Percentiles rank a stretch among this genome's conserved stretches.
Conservation (phyloP, 2,888 invertebrate species). For the Dendrolimus houi region DNA sequence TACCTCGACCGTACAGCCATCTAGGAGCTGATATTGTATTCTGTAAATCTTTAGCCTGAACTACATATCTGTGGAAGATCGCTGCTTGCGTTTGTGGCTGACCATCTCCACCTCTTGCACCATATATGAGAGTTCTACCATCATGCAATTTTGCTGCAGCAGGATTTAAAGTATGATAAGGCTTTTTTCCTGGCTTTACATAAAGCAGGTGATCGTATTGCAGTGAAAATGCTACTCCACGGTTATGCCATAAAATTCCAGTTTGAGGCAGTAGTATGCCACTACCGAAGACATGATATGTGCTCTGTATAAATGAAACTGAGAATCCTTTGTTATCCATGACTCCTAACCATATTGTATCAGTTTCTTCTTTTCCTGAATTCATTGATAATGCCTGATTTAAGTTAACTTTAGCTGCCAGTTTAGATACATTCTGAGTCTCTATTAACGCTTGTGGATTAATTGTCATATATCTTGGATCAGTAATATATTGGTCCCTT, state of each 20-base stretch:
- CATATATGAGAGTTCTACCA: slow-evolving; percentile 55
- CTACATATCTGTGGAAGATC: slow-evolving; percentile 59
- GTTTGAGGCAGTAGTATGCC: slow-evolving; percentile 52
- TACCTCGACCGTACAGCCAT: slow-evolving; percentile 48
- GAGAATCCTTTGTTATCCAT: slow-evolving; percentile 63
- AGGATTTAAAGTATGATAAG: slow-evolving; percentile 56
- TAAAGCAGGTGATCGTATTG: slow-evolving; percentile 35
- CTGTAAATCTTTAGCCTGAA: slow-evolving; percentile 48
- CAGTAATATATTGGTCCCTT: slow-evolving; percentile 49
- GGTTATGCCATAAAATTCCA: slow-evolving; percentile 62
- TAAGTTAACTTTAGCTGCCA: slow-evolving; percentile 38
- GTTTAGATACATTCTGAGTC: slow-evolving; percentile 29
- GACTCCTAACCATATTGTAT: slow-evolving; percentile 62
- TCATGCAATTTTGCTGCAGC: slow-evolving; percentile 55
- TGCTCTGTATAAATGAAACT: slow-evolving; percentile 63
- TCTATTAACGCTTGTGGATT: slow-evolving; percentile 39
- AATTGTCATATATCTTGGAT: slow-evolving; percentile 48
- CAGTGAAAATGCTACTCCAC: slow-evolving; percentile 46
- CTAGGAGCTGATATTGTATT: slow-evolving; percentile 43
- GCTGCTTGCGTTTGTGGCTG: slow-evolving; percentile 63
- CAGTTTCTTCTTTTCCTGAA: slow-evolving; percentile 45
- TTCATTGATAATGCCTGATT: slow-evolving; percentile 26
- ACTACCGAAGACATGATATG: slow-evolving; percentile 53
- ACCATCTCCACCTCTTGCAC: slow-evolving; percentile 61
- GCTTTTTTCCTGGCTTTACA: slow-evolving; percentile 58